Conservation (phyloP, 2,113 vertebrate genomes). For the Forbesichthys papilliferus region DNA sequence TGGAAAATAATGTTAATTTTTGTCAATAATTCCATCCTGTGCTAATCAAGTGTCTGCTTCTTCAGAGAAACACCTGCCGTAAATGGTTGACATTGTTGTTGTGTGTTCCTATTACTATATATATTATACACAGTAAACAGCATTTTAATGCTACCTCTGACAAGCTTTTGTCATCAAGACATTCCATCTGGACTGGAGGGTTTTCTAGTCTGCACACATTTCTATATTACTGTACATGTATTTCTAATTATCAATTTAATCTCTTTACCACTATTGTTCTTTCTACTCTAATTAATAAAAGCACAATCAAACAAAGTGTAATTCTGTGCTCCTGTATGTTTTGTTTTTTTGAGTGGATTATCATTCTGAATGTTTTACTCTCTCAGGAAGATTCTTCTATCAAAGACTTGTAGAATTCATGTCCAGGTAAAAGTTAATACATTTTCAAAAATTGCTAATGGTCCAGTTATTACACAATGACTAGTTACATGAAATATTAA, state of each 20-base stretch:
- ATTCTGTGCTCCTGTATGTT: background rate
- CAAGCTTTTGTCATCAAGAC: too few relatives aligned
- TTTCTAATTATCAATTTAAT: too few relatives aligned
- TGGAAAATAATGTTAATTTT: background rate
- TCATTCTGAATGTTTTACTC: slow-evolving; percentile 9
- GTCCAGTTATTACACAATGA: background rate
- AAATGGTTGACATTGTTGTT: background rate
- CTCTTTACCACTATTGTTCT: too few relatives aligned
- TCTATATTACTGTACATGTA: background rate
- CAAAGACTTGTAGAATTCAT: slow-evolving; percentile 96
- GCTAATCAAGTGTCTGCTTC: background rate
- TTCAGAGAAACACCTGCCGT: background rate
- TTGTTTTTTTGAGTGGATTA: background rate
- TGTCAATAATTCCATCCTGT: background rate
- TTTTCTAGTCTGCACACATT: background rate
- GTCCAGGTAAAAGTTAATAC: slow-evolving; percentile 82
- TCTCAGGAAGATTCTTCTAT: slow-evolving; percentile 90
- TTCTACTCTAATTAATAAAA: too few relatives aligned
- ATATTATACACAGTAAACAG: background rate
- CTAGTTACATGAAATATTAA: background rate
- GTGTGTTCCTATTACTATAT: background rate
- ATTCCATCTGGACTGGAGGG: background rate
- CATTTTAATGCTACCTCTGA: too few relatives aligned
- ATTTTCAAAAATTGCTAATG: background rate
- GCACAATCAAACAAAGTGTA: background rate